phyloP scores from a whole-genome alignment of 1,140 invertebrate species.

The Parasteatoda tepidariorum region DNA sequence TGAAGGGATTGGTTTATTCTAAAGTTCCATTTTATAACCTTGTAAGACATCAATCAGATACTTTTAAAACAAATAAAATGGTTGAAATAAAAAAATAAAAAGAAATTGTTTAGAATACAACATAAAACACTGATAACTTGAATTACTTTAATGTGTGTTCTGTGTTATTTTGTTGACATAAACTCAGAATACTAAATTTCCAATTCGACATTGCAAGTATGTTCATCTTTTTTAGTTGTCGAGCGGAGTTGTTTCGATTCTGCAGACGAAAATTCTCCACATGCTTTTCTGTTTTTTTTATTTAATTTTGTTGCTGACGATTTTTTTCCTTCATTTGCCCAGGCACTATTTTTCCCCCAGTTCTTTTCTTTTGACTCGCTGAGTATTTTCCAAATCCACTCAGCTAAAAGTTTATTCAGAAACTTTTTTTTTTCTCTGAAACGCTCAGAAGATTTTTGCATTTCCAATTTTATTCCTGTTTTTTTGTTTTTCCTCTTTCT shows the following conservation, averaged over 20 bases:
- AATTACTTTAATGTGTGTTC: conserved; percentile 46
- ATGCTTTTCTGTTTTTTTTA: conserved; percentile 6
- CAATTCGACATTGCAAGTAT: conserved; percentile 48
- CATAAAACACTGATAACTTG: conserved; percentile 5
- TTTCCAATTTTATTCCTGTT: conserved; percentile 49
- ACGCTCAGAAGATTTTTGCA: conserved; percentile 40
- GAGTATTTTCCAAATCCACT: conserved; percentile 52
- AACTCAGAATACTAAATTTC: conserved; percentile 55
- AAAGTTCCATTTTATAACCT: no score
- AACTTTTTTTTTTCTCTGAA: conserved; percentile 35
- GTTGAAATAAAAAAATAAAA: no score
- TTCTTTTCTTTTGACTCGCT: conserved; percentile 28
- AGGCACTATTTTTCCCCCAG: not conserved
- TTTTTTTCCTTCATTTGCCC: conserved; percentile 10
- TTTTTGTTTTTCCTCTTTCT: conserved; percentile 20
- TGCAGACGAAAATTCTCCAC: conserved; percentile 33
- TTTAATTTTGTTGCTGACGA: conserved; percentile 6
- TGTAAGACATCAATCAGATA: no score
- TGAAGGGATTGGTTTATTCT: no score
- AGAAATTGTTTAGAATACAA: conserved; percentile 14
- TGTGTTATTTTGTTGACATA: conserved; percentile 39
- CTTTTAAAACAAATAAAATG: no score
- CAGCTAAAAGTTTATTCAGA: conserved; percentile 56
- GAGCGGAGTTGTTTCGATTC: conserved; percentile 41
- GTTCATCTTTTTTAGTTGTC: not conserved